Evolutionary conservation across 35 echinoderm and acorn worm species (phyloP).

Genomic region (Ptychodera flava): DNA sequence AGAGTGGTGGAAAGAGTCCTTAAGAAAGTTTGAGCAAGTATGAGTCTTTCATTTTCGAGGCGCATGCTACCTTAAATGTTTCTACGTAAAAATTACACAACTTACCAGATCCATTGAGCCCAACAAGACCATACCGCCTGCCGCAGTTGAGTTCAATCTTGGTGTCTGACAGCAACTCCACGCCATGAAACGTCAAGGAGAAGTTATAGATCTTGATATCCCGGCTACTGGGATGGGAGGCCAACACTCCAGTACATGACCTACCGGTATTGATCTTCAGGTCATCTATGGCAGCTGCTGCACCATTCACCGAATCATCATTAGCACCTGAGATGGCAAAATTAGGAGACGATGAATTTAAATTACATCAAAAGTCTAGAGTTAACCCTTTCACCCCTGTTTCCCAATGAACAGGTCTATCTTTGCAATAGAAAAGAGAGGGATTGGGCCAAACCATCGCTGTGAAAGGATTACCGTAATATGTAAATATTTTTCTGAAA

Average conservation of each 20-base stretch:
- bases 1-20: no score
- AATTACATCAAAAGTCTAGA: not conserved
- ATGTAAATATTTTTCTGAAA: no score
- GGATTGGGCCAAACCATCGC: no score
- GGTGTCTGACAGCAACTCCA: slow-evolving; percentile 73
- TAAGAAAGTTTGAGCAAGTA: no score
- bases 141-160: slow-evolving; percentile 83
- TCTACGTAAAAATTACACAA: no score
- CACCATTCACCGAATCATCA: slow-evolving; percentile 11
- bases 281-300: slow-evolving; percentile 8
- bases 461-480: no score
- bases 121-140: slow-evolving; percentile 70
- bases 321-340: not conserved
- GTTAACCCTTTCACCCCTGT: not conserved
- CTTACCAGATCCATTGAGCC: slow-evolving; percentile 93
- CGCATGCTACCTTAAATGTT: no score
- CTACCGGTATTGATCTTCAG: slow-evolving; percentile 40
- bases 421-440: no score
- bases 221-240: slow-evolving; percentile 69
- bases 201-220: slow-evolving; percentile 90
- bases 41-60: no score
- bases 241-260: slow-evolving; percentile 63
- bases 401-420: no score
- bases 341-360: not conserved
- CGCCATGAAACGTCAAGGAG: slow-evolving; percentile 90